Evolutionary conservation across 2,888 invertebrate genomes (phyloP).

Genomic region (Sphaerophoria taeniata): DNA sequence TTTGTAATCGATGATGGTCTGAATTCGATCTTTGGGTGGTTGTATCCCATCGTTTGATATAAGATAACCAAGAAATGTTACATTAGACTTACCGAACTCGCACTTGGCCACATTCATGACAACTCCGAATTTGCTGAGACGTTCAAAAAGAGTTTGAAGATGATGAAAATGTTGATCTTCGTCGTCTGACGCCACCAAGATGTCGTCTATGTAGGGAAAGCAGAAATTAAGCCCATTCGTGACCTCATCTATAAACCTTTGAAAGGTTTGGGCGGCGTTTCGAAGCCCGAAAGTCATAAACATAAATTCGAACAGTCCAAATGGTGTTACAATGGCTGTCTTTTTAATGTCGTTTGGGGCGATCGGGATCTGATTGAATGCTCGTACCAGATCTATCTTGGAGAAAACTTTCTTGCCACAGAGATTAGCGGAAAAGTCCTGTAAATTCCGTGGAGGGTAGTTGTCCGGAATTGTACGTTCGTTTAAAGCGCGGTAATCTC

Average conservation of each 20-base stretch:
- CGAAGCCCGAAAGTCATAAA: slow-evolving; percentile 78
- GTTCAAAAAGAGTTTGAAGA: slow-evolving; percentile 13
- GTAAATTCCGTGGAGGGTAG: slow-evolving; percentile 77
- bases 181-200: slow-evolving; percentile 24
- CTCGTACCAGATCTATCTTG: too few species aligned
- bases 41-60: slow-evolving; percentile 75
- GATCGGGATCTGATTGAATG: too few species aligned
- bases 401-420: slow-evolving; percentile 13
- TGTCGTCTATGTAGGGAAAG: slow-evolving; percentile 52
- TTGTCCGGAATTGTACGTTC: slow-evolving; percentile 77
- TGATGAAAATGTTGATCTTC: slow-evolving; percentile 25
- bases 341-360: too few species aligned
- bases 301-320: slow-evolving; percentile 78
- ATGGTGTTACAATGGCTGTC: too few species aligned
- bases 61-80: slow-evolving; percentile 14
- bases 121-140: slow-evolving; percentile 5
- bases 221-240: slow-evolving; percentile 35
- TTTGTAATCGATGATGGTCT: neutral
- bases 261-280: slow-evolving; percentile 79
- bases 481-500: slow-evolving; percentile 78
- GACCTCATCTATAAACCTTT: slow-evolving; percentile 78
- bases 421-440: slow-evolving; percentile 28
- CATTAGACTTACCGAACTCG: slow-evolving; percentile 10
- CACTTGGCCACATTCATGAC: slow-evolving; percentile 6
- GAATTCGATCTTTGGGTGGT: too few species aligned